phyloP scores from a whole-genome alignment of 1,140 invertebrate species.

The Episyrphus balteatus region DNA sequence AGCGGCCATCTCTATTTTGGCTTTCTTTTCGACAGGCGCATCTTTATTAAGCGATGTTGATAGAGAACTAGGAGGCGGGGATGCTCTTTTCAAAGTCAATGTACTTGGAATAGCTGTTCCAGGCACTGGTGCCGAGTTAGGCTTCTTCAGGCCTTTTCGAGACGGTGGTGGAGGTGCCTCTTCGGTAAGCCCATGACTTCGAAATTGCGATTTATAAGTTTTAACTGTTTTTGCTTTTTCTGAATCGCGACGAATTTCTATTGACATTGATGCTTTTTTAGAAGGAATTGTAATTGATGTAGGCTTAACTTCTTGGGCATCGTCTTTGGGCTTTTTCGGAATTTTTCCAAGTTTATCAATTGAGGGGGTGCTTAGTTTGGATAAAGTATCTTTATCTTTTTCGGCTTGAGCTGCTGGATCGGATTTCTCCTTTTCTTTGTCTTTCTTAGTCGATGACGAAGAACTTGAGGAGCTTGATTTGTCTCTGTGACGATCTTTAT shows the following conservation, averaged over 20 bases:
- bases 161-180: slow-evolving; percentile 67
- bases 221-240: slow-evolving; percentile 75
- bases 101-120: slow-evolving; percentile 4
- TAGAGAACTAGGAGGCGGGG: slow-evolving; percentile 43
- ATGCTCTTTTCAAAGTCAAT: slow-evolving; percentile 43
- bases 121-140: slow-evolving; percentile 39
- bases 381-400: slow-evolving; percentile 54
- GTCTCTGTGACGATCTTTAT: slow-evolving; percentile 29
- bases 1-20: slow-evolving; percentile 45
- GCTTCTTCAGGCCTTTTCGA: slow-evolving; percentile 47
- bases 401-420: slow-evolving; percentile 39
- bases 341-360: slow-evolving; percentile 63
- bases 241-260: slow-evolving; percentile 59
- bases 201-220: slow-evolving; percentile 77
- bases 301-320: slow-evolving; percentile 16
- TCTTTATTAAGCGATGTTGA: slow-evolving; percentile 39
- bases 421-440: slow-evolving; percentile 28
- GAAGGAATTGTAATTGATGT: slow-evolving; percentile 36
- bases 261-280: slow-evolving; percentile 68
- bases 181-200: slow-evolving; percentile 73
- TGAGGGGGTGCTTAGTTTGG: slow-evolving; percentile 51
- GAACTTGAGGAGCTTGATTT: slow-evolving; percentile 5
- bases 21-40: slow-evolving; percentile 62
- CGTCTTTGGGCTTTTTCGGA: slow-evolving; percentile 49
- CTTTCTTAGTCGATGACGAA: slow-evolving; percentile 16